A percentile compares a stretch with the other conserved stretches of the same genome.
These are phyloP conservation scores for Gymnorhina tibicen DNA, from an alignment of 2,113 vertebrate species.

Conservation along the genomic window DNA sequence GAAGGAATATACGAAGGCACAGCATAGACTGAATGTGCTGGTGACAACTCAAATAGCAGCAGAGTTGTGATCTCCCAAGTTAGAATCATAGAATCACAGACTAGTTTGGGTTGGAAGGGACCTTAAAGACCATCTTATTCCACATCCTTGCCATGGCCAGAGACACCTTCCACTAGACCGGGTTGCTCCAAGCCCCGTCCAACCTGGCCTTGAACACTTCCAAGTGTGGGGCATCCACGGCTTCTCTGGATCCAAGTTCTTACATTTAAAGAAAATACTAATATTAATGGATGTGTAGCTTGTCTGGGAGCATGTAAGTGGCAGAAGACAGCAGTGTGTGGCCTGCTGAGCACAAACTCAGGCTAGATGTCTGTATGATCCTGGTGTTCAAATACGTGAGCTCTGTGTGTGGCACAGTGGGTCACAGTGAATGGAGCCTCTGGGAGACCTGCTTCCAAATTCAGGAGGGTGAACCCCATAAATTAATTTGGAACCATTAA, in stretches of 20 bases:
- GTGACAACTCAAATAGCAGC: not conserved
- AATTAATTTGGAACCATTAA: slow-evolving; percentile 9
- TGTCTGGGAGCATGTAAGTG: not conserved
- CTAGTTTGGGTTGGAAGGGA: not conserved
- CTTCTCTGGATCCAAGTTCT: not conserved
- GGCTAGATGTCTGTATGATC: not conserved
- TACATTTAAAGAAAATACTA: not conserved
- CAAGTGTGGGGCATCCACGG: not conserved
- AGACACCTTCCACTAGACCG: not conserved
- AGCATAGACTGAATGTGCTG: not conserved
- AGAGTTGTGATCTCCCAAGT: not conserved
- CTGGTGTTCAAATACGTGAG: not conserved
- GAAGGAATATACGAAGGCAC: not conserved
- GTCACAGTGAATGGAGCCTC: not conserved
- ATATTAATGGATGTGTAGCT: not conserved
- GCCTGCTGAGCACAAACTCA: not conserved
- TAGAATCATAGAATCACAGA: not conserved
- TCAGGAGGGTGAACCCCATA: not conserved
- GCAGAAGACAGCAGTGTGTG: not conserved
- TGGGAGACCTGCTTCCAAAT: not conserved
- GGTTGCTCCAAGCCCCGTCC: not conserved
- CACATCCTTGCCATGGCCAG: not conserved
- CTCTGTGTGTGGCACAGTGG: not conserved
- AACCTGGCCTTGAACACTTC: not conserved
- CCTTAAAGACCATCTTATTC: not conserved